Percentiles rank a stretch among this genome's conserved stretches.
phyloP scores from a whole-genome alignment of 2,888 invertebrate species.

The Synergus laeviventris region DNA sequence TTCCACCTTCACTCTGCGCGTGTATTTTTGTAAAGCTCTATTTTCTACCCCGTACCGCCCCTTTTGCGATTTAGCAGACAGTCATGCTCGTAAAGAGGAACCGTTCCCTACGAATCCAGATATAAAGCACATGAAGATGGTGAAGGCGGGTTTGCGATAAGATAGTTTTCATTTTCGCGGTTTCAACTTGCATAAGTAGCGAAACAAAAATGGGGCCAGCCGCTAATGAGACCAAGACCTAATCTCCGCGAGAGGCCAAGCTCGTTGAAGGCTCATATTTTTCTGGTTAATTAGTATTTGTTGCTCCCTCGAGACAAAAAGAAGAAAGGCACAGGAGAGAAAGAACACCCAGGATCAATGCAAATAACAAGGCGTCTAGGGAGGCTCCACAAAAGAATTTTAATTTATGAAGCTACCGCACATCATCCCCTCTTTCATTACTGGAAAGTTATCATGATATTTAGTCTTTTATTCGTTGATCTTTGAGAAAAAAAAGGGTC shows the following conservation, averaged over 20 bases:
- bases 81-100: background rate
- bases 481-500: background rate
- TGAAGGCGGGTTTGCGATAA: constrained; percentile 2
- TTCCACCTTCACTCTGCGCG: background rate
- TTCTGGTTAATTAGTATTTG: constrained; percentile 17
- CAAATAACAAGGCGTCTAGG: constrained; percentile 7
- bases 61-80: constrained; percentile 3
- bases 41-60: background rate
- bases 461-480: background rate
- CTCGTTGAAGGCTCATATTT: constrained; percentile 15
- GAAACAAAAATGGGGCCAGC: background rate
- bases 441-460: background rate
- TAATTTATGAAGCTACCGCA: constrained; percentile 19
- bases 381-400: background rate
- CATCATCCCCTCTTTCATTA: background rate
- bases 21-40: background rate
- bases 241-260: background rate
- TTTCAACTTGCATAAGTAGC: constrained; percentile 27
- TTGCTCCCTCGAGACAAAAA: background rate
- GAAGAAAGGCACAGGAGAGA: background rate
- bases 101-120: constrained; percentile 5
- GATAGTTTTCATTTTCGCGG: constrained; percentile 20
- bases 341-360: background rate
- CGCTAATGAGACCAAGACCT: constrained; percentile 17
- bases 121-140: background rate